Conservation (phyloP, 2,888 invertebrate genomes). For the Drepanosiphum platanoidis region DNA sequence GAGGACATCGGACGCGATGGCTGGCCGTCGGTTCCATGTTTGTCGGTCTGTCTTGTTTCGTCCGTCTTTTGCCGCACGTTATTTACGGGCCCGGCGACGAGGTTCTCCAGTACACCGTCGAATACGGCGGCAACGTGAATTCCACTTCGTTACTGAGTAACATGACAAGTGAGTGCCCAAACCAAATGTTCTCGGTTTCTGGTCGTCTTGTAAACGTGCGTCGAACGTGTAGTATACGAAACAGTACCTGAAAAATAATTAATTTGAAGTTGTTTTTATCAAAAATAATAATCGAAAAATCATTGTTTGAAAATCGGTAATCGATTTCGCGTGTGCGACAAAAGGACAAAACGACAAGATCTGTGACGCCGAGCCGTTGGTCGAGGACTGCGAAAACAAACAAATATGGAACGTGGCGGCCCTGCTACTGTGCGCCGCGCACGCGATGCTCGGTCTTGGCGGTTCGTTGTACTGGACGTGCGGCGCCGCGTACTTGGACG, state of each 20-base stretch:
- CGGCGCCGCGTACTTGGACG: conserved; percentile 68
- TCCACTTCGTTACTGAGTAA: conserved; percentile 1
- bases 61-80: conserved; percentile 73
- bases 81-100: conserved; percentile 74
- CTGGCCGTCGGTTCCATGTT: conserved; percentile 74
- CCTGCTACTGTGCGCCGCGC: conserved; percentile 66
- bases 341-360: conserved; percentile 42
- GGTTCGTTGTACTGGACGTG: conserved; percentile 67
- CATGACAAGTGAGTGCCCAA: conserved; percentile 27
- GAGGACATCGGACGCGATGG: conserved; percentile 76
- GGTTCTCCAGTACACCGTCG: conserved; percentile 69
- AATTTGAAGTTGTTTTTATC: no score
- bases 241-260: no score
- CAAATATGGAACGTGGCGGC: conserved; percentile 41
- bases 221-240: no score
- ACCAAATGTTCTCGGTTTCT: no score
- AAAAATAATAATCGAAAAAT: neutral
- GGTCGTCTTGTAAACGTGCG: no score
- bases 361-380: conserved; percentile 10
- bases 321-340: neutral
- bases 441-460: conserved; percentile 68
- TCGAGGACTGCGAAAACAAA: conserved; percentile 29
- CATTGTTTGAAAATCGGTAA: no score
- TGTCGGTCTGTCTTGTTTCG: conserved; percentile 73
- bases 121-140: conserved; percentile 65